phyloP scores from a whole-genome alignment of 2,797 vertebrate genomes.

The Aphelocoma californica region DNA sequence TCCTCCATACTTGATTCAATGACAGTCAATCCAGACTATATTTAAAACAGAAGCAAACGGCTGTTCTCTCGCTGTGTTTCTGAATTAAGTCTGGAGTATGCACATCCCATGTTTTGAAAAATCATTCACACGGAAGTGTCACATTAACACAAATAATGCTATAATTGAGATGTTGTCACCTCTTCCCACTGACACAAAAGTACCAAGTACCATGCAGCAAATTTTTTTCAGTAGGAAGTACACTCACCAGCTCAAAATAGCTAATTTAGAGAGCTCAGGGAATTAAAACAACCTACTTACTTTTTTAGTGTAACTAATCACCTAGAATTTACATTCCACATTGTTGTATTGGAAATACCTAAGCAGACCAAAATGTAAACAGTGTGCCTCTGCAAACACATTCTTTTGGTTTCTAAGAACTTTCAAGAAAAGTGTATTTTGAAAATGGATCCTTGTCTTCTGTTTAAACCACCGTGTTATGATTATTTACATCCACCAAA shows the following conservation, averaged over 20 bases:
- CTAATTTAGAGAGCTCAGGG: not conserved
- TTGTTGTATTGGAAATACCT: not conserved
- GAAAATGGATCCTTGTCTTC: not conserved
- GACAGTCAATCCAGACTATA: not conserved
- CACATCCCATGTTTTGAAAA: not conserved
- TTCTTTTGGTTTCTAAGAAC: not conserved
- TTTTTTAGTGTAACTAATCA: not conserved
- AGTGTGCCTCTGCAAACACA: not conserved
- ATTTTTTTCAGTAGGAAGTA: not conserved
- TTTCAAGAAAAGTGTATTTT: not conserved
- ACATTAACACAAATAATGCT: not conserved
- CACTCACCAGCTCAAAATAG: not conserved
- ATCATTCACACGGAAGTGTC: not conserved
- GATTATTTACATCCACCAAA: not conserved
- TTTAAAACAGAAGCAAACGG: not conserved
- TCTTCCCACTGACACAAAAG: not conserved
- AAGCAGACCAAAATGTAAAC: not conserved
- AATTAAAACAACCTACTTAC: not conserved
- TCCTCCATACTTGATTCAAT: not conserved
- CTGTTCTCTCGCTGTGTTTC: not conserved
- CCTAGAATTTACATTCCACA: not conserved
- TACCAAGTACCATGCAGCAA: not conserved
- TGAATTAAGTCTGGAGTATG: not conserved
- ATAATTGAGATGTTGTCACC: fast-evolving
- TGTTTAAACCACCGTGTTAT: not conserved